phyloP scores from a whole-genome alignment of 2,888 invertebrate genomes.

The Esperia sulphurella region DNA sequence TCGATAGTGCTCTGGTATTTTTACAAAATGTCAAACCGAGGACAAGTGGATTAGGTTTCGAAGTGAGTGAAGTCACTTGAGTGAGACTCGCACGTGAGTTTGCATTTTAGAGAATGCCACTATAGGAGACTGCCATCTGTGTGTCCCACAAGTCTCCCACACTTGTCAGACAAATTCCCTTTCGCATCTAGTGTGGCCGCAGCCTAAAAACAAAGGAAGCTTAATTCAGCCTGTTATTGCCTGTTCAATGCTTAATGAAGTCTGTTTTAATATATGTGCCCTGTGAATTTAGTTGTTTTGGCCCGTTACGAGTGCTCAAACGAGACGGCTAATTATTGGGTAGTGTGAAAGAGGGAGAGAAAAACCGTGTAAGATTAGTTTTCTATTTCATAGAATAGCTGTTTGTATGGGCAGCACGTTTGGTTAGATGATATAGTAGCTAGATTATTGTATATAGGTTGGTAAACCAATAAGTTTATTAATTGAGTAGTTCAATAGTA shows the following conservation, averaged over 20 bases:
- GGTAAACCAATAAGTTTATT: too few relatives aligned
- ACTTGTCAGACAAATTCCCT: background rate
- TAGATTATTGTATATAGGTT: too few relatives aligned
- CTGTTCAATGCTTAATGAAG: slow-evolving; percentile 58
- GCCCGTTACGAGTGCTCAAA: slow-evolving; percentile 5
- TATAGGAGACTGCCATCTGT: too few relatives aligned
- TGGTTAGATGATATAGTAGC: background rate
- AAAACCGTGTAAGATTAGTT: background rate
- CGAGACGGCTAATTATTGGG: background rate
- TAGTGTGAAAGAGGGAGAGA: background rate
- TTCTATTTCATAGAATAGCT: background rate
- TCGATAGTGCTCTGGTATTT: too few relatives aligned
- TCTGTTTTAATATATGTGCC: slow-evolving; percentile 47
- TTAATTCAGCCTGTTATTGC: slow-evolving; percentile 51
- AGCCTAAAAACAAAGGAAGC: slow-evolving; percentile 21
- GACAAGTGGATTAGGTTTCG: too few relatives aligned
- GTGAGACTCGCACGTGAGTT: too few relatives aligned
- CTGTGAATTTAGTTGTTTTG: slow-evolving; percentile 25
- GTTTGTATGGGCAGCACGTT: background rate
- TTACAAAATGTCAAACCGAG: too few relatives aligned
- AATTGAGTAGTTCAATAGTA: too few relatives aligned
- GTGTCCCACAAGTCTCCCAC: too few relatives aligned
- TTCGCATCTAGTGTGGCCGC: background rate
- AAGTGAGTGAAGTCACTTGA: too few relatives aligned
- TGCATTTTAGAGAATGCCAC: too few relatives aligned